Percentiles rank a stretch among this genome's conserved stretches.
phyloP scores from a whole-genome alignment of 1,140 invertebrate species.

The Polyergus mexicanus region DNA sequence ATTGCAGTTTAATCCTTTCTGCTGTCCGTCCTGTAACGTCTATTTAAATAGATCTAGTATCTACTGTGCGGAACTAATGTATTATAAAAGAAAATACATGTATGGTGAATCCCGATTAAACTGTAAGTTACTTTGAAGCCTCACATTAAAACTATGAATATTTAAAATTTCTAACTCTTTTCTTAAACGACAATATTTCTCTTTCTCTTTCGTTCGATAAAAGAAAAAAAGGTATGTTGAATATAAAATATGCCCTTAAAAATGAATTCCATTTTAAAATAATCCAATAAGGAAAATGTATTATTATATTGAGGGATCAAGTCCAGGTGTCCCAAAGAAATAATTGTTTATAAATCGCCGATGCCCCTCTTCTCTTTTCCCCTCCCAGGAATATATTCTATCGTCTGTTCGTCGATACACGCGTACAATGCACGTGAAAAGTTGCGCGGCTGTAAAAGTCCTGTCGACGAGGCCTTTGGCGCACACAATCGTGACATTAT shows the following conservation, averaged over 20 bases:
- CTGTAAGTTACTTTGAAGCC: background rate
- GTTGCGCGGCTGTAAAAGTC: slow-evolving; percentile 58
- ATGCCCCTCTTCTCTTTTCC: background rate
- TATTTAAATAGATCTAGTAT: background rate
- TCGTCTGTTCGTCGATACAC: slow-evolving; percentile 31
- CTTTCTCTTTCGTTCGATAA: background rate
- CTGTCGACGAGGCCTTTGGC: slow-evolving; percentile 55
- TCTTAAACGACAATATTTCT: background rate
- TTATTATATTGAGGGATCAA: slow-evolving; percentile 4
- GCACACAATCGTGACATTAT: slow-evolving; percentile 68
- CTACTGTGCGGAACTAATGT: background rate
- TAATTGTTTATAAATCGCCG: slow-evolving; percentile 54
- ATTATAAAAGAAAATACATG: background rate
- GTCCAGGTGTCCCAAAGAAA: background rate
- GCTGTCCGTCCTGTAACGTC: background rate
- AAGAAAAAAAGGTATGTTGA: background rate
- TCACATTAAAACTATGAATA: background rate
- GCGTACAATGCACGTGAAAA: slow-evolving; percentile 54
- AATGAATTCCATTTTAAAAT: background rate
- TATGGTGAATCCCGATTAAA: background rate
- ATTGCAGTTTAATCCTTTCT: slow-evolving; percentile 14
- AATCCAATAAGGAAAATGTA: background rate
- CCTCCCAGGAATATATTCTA: background rate
- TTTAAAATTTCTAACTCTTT: background rate
- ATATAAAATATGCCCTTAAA: background rate